Evolutionary conservation across 2,113 vertebrate species (phyloP).

Genomic region (Furnarius figulus): DNA sequence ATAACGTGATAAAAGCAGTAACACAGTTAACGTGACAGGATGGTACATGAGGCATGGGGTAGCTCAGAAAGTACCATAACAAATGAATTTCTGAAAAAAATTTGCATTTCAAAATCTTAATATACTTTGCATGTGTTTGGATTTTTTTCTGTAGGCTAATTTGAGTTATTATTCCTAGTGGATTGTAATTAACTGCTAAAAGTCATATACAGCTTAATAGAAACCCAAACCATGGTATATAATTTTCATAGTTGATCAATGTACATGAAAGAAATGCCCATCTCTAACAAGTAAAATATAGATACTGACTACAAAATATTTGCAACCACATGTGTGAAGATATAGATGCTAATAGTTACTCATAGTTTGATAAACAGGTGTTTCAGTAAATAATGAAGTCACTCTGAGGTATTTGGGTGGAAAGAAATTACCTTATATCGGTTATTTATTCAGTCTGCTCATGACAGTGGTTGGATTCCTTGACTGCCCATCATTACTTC

Average conservation of each 20-base stretch:
- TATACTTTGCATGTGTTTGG: background rate
- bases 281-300: background rate
- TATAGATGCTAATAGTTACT: background rate
- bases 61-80: background rate
- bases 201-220: background rate
- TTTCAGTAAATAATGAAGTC: background rate
- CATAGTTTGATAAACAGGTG: background rate
- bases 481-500: background rate
- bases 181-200: background rate
- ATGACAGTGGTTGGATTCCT: background rate
- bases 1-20: background rate
- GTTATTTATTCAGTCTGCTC: background rate
- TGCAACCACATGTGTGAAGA: background rate
- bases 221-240: background rate
- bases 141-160: background rate
- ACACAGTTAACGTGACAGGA: background rate
- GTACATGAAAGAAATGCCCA: background rate
- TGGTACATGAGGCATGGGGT: background rate
- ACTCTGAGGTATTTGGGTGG: background rate
- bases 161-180: background rate
- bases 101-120: background rate
- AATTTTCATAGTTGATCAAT: background rate
- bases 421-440: background rate
- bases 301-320: background rate
- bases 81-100: background rate